Evolutionary conservation across 2,797 vertebrate genomes (phyloP), one percentile per base, ranked within the genome.

Genomic region (Malacoctenus gilli): DNA sequence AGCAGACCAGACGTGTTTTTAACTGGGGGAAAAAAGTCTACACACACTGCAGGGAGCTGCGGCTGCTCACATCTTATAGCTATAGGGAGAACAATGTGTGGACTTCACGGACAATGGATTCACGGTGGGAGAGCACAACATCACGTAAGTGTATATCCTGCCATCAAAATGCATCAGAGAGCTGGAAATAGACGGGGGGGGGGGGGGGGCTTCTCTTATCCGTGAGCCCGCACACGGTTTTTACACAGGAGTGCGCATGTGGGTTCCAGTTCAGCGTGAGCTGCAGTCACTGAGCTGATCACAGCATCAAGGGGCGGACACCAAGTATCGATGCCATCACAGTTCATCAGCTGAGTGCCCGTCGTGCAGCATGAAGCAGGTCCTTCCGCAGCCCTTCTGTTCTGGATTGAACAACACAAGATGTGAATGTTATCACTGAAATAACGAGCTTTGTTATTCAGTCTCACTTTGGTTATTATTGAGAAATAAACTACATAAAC

Each of bases 111-210:
- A 79, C 65, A 67, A 64, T 64, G 42, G 38, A 4, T 13, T 19
- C 49, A 16, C 71, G 3, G 28, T 31, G 54, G 58, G 75, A 46
- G 46, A 49, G 2, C 57, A 37, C 13, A 42, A 7, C 55, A 38
- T 12, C 53, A 62, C 10, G 60, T 75, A 60, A 62, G 55, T 69
- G 19, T 19, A 32, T 39, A 66, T 47, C 61, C 53, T 49, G 31
- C 19, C 21, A 43, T 18, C 2, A 25, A 52, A 20, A 43, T 1
- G 44, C 36, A 44, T 37, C 19, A n/a, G n/a, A n/a, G n/a, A n/a
- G n/a, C 4, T 20, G 23, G 8, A 64, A 13, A 50, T 19, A 19
- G 19, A 23, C 4, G 2, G 8, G 39, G 22, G 4, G 12, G n/a
- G n/a, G n/a, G n/a, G n/a, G n/a, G n/a, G n/a, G n/a, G n/a, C n/a